phyloP scores from a whole-genome alignment of 2,113 vertebrate species.

The Spea bombifrons region DNA sequence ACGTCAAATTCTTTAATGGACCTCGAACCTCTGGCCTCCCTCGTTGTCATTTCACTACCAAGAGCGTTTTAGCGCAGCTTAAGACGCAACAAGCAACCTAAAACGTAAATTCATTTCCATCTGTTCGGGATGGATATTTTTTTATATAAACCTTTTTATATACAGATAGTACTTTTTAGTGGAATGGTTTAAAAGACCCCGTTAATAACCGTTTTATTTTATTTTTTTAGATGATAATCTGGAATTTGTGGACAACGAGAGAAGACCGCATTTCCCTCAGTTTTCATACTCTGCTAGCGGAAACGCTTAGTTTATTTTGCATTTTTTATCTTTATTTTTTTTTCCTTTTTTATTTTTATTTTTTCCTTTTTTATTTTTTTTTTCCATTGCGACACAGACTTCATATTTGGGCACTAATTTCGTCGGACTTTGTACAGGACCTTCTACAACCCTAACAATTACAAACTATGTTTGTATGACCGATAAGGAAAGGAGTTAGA shows the following conservation, averaged over 20 bases:
- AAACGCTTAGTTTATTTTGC: conserved; percentile 71
- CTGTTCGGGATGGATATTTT: no score
- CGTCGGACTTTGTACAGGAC: conserved; percentile 69
- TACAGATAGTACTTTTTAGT: no score
- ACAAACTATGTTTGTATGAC: conserved; percentile 69
- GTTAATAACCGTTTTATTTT: not conserved
- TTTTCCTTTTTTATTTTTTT: conserved; percentile 44
- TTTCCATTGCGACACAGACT: conserved; percentile 60
- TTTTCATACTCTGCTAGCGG: conserved; percentile 96
- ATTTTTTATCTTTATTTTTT: conserved; percentile 32
- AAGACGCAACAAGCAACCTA: no score
- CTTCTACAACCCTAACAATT: conserved; percentile 64
- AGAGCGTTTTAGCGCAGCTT: no score
- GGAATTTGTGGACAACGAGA: conserved; percentile 89
- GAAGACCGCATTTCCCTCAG: conserved; percentile 93
- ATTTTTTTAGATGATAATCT: conserved; percentile 79
- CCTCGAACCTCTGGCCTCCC: no score
- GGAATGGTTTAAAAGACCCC: no score
- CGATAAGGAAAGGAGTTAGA: conserved; percentile 44
- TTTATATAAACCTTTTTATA: no score
- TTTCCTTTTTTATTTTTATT: conserved; percentile 47
- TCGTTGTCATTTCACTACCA: no score
- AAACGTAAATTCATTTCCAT: no score
- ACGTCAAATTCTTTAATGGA: no score
- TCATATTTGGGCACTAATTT: conserved; percentile 70